phyloP scores from a whole-genome alignment of 2,888 invertebrate species.

The Boloria selene region DNA sequence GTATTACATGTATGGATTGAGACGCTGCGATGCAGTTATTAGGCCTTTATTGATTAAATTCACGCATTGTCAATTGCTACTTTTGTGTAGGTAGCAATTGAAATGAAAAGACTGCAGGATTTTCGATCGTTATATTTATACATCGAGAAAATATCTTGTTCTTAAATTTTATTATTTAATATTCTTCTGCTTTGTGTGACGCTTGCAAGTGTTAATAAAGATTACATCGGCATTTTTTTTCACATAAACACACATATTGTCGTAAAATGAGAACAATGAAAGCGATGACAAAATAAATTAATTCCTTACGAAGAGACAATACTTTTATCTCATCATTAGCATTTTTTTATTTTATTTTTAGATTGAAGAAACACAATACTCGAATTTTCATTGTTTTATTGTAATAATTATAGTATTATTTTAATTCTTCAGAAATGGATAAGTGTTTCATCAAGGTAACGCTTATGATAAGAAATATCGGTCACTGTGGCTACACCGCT shows the following conservation, averaged over 20 bases:
- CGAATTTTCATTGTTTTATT: background rate
- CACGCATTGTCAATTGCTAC: constrained; percentile 22
- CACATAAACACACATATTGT: no score
- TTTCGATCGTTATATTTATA: no score
- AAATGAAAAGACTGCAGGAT: constrained; percentile 2
- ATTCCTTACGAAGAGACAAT: no score
- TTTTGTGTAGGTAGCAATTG: background rate
- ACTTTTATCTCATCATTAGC: no score
- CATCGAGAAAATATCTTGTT: no score
- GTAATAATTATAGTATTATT: background rate
- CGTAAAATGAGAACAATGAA: no score
- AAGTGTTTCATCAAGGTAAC: constrained; percentile 26
- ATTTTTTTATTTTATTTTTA: background rate
- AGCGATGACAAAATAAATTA: no score
- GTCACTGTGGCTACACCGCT: constrained; percentile 35
- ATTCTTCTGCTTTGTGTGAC: no score
- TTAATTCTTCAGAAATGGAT: constrained; percentile 13
- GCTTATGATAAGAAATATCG: constrained; percentile 37
- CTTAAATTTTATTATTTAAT: no score
- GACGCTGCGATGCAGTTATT: constrained; percentile 33
- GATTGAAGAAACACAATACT: background rate
- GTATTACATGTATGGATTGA: constrained; percentile 33
- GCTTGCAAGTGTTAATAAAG: no score
- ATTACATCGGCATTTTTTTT: no score
- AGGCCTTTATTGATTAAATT: constrained; percentile 29